Base-by-base conservation (phyloP, 2,113 vertebrate species). In the Bujurquina vittata region DNA sequence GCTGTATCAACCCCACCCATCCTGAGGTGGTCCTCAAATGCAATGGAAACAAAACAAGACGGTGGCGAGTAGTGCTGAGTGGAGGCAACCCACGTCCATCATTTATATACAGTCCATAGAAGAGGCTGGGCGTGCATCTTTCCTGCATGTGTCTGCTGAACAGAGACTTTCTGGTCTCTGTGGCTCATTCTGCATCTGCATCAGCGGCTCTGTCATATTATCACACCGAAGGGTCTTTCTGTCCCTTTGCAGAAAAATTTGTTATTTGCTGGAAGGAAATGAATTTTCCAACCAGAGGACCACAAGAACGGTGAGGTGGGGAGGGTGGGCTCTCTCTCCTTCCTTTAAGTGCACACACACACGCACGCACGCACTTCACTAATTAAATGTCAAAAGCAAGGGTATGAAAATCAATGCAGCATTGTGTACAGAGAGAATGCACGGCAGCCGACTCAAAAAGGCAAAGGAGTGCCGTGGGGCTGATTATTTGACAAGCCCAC, bases 361-460 rank as follows among this genome's bases (percentile, higher is more conserved):
- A 33, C 31, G 7, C 35, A 35, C 80, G 33, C 61, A 54, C 52
- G 67, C 84, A 55, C 55, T 86, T 56, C 79, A 84, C 80, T 92
- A 94, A 94, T 92, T 90, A 93, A 93, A 93, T 93, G 92, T 92
- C 91, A 95, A 85, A 94, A 92, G 86, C 74, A 82, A 84, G 75
- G 29, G 76, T 91, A 84, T 91, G 89, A 92, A 90, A 92, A 93
- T 91, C 91, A 87, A 91, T 94, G 73, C 81, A 57, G 81, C 59
- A 65, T 65, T 84, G 81, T 91, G 81, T 63, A 49, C 61, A 40
- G 37, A 84, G 46, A 75, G 83, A 88, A 91, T 74, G 76, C 62
- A 37, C 65, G 84, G 62, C 75, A 72, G 81, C 73, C 89, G 83
- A 88, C 79, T 90, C 78, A 84, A 54, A 89, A 84, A 87, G 69